Base-by-base conservation (phyloP, 1,140 invertebrate species). In the Vollenhovia emeryi region DNA sequence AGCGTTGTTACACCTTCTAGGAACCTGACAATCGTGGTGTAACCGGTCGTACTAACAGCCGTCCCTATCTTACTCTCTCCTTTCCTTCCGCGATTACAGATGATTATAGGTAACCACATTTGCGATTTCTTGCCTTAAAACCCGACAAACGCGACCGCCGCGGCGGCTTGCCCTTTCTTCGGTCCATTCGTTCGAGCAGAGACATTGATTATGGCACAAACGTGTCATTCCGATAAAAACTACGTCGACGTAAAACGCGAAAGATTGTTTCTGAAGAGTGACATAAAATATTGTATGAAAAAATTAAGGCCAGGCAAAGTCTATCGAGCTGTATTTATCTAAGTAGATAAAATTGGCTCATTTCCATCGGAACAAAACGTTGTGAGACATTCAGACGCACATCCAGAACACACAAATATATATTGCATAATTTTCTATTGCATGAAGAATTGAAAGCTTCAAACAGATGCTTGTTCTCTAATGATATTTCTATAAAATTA, bases 41-140 rank as follows among this genome's bases (percentile, higher is more conserved):
- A 52, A 73, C 33, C 64, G 48, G 55, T 73, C 24, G 33, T 62
- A 73, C 57, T 30, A 73, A 57, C 73, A 27, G 60, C 40, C 18
- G 57, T 78, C 7, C n/a, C 27, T 48, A 21, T 82, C 50, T 68
- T 64, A 40, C 76, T 79, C 76, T 79, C 76, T 40, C 45, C 43
- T 73, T 84, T 85, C 69, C 68, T 59, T 59, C 80, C 66, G 64
- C 73, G 73, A 85, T 87, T 87, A 88, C 24, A 73, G 66, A 74
- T 60, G 86, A 87, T 88, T 87, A 87, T 55, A 84, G 71, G 24
- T 73, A 55, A 66, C 50, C 48, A 3, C 15, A 52, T 73, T 79
- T 50, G 13, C 57, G 80, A 88, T 87, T 87, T 84, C 80, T 71
- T 73, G 21, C 64, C 5, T 33, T 50, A 48, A 40, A 36, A 73